phyloP scores from a whole-genome alignment of 2,888 invertebrate genomes.

The Apeira syringaria region DNA sequence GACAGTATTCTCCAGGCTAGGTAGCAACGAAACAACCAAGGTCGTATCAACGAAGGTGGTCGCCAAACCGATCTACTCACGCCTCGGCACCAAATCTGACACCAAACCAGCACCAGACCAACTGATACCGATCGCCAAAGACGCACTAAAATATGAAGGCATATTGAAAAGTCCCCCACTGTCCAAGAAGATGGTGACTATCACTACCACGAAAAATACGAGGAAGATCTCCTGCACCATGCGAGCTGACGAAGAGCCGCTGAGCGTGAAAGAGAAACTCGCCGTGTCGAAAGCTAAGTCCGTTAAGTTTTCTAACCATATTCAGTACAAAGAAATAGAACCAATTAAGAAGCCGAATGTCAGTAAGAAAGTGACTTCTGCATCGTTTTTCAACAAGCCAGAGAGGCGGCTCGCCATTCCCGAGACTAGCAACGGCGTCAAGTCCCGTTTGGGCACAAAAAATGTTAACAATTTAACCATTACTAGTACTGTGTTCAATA shows the following conservation, averaged over 20 bases:
- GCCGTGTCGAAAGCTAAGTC: constrained; percentile 62
- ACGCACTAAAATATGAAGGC: constrained; percentile 75
- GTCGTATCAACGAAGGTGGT: constrained; percentile 36
- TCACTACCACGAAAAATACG: constrained; percentile 56
- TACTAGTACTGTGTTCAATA: constrained; percentile 67
- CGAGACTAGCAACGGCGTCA: constrained; percentile 48
- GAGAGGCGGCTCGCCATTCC: constrained; percentile 72
- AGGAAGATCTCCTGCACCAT: constrained; percentile 70
- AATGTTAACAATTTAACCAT: constrained; percentile 59
- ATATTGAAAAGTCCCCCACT: constrained; percentile 58
- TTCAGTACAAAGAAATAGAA: constrained; percentile 77
- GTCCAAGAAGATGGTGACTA: constrained; percentile 55
- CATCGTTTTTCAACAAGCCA: constrained; percentile 69
- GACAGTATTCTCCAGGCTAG: constrained; percentile 73
- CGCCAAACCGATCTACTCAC: constrained; percentile 63
- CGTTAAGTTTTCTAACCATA: constrained; percentile 70
- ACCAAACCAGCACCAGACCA: constrained; percentile 16
- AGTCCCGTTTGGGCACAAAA: constrained; percentile 61
- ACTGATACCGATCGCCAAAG: constrained; percentile 55
- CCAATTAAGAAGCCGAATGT: constrained; percentile 20
- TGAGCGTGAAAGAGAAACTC: constrained; percentile 71
- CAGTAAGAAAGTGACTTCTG: constrained; percentile 38
- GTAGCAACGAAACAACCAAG: constrained; percentile 46
- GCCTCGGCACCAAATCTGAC: constrained; percentile 62
- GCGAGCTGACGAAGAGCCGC: constrained; percentile 71